Evolutionary conservation across 2,888 invertebrate species (phyloP).

Genomic region (Anarsia innoxiella): DNA sequence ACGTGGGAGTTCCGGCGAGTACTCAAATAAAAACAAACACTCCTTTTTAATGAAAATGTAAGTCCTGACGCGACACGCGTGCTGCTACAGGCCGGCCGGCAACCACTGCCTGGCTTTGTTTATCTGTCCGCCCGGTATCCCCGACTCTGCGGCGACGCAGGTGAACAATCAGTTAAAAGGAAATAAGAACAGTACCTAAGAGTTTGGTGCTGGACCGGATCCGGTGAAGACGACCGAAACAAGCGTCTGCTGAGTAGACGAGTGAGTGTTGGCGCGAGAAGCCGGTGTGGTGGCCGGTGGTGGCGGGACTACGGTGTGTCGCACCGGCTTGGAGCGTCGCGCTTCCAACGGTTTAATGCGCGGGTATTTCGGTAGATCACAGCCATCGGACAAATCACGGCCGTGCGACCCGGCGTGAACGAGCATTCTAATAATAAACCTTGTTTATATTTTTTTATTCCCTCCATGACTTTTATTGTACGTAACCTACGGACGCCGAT

Average conservation of each 20-base stretch:
- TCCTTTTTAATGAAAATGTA: neutral
- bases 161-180: too few relatives aligned
- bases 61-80: neutral
- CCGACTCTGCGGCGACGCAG: conserved; percentile 8
- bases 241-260: neutral
- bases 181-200: neutral
- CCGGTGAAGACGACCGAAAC: neutral
- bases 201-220: neutral
- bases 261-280: conserved; percentile 13
- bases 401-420: conserved; percentile 71
- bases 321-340: conserved; percentile 51
- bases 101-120: neutral
- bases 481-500: conserved; percentile 28
- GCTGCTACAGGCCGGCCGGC: neutral
- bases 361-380: conserved; percentile 72
- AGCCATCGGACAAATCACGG: conserved; percentile 70
- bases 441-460: conserved; percentile 73
- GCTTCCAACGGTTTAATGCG: conserved; percentile 53
- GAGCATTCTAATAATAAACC: conserved; percentile 72
- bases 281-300: conserved; percentile 34
- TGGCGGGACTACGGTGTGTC: conserved; percentile 48
- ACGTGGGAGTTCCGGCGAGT: neutral
- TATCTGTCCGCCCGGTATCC: neutral
- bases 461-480: conserved; percentile 53
- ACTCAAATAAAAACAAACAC: conserved; percentile 3